Evolutionary conservation across 2,888 invertebrate genomes (phyloP), one percentile per base, ranked within the genome.

Genomic region (Patella caerulea): DNA sequence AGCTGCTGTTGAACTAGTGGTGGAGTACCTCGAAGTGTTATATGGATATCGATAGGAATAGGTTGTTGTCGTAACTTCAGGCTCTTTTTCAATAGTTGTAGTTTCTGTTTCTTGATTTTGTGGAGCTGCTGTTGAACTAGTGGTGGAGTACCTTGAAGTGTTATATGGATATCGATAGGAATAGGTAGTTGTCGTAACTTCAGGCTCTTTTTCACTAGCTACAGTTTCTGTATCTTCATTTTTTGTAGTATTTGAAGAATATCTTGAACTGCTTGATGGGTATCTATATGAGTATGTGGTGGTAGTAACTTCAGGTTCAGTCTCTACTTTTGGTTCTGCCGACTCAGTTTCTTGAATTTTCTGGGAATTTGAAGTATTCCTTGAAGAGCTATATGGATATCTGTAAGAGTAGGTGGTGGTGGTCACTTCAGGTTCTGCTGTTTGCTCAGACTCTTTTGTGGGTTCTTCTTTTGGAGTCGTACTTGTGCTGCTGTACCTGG

Each of bases 31-130:
- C 0, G 14, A 65, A 24, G 12, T 65, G 24, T 15, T 65, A 15
- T 65, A 65, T 19, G 65, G 65, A 11, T 19, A 65, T 65, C 65
- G 65, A 65, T 65, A 65, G 65, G 65, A 65, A 65, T 65, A 24
- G 3, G 65, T 12, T 65, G 65, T 65, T 65, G 65, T 65, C 0
- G 65, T 19, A 19, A 59, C 24, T 24, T 65, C 65, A 11, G 65
- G 65, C 14, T 65, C 65, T 17, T 19, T 19, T 24, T 24, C 24
- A 12, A 14, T 65, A 19, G 24, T 24, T 65, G n/a, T 65, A 2
- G 65, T 24, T 65, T 65, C 19, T 24, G 19, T 24, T 7, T 19
- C 11, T 65, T 65, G 12, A 65, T 19, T 24, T 65, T 24, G 2
- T 29, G 29, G 29, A 29, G 29, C 3, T 29, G 45, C 1, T 45